These are phyloP conservation scores for Monodelphis domestica DNA, from an alignment of 2,797 vertebrate species.

Conservation along the genomic window DNA sequence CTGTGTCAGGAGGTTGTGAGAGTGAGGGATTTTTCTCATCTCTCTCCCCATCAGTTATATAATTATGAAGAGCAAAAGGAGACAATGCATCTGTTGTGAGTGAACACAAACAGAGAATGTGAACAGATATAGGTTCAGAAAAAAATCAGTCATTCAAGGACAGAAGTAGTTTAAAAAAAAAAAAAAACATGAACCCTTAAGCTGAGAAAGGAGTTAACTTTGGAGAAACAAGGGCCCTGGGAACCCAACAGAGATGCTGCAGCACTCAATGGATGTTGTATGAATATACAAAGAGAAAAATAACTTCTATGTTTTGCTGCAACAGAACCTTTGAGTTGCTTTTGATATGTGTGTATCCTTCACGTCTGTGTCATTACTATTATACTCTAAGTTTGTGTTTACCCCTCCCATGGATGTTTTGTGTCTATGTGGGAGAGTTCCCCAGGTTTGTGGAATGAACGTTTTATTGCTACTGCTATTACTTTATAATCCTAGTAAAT, in stretches of 20 bases:
- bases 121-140: not conserved
- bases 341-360: not conserved
- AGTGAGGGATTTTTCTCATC: not conserved
- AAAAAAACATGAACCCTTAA: not conserved
- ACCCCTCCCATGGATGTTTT: not conserved
- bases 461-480: not conserved
- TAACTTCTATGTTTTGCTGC: not conserved
- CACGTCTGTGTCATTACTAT: not conserved
- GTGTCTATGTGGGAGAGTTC: not conserved
- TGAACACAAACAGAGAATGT: not conserved
- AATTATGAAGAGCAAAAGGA: not conserved
- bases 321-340: not conserved
- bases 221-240: not conserved
- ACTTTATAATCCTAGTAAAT: not conserved
- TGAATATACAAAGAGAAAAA: not conserved
- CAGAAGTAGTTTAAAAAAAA: not conserved
- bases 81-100: not conserved
- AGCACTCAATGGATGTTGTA: no score
- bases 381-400: not conserved
- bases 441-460: not conserved
- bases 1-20: not conserved
- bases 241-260: not conserved
- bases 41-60: not conserved
- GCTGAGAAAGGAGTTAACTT: not conserved
- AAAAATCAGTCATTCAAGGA: not conserved